Percentiles rank a stretch among this genome's conserved stretches.
These are phyloP conservation scores for Notarius lentiginosus DNA, from an alignment of 2,113 vertebrate genomes.

Conservation along the genomic window DNA sequence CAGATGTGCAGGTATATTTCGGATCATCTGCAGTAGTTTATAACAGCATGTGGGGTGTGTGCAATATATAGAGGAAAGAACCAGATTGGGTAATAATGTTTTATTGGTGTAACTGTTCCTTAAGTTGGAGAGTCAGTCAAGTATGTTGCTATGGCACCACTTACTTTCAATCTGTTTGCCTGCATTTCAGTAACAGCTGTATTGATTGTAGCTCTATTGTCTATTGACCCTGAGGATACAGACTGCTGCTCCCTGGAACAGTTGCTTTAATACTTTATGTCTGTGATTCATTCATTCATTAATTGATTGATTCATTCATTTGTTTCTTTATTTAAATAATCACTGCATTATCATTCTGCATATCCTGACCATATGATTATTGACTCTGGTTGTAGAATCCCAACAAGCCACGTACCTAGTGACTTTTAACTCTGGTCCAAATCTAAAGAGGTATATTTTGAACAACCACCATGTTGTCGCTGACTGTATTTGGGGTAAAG, in stretches of 20 bases:
- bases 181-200: slow-evolving; percentile 50
- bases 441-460: neutral
- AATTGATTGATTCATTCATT: neutral
- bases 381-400: neutral
- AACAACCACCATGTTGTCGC: neutral
- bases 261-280: slow-evolving; percentile 13
- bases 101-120: slow-evolving; percentile 44
- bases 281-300: neutral
- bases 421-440: neutral
- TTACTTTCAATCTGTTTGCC: slow-evolving; percentile 43
- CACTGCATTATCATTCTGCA: neutral
- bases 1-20: slow-evolving; percentile 3
- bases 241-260: slow-evolving; percentile 12
- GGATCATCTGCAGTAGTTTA: neutral
- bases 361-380: neutral
- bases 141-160: slow-evolving; percentile 51
- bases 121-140: slow-evolving; percentile 37
- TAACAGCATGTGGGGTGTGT: neutral
- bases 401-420: neutral
- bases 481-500: neutral
- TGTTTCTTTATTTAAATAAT: neutral
- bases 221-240: slow-evolving; percentile 46
- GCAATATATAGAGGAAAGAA: slow-evolving; percentile 16
- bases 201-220: slow-evolving; percentile 53
- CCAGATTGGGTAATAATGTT: slow-evolving; percentile 34